Evolutionary conservation across 92 coral and sea anemone genomes (phyloP), one percentile per base, ranked within the genome.

Genomic region (Palythoa caribaeorum): DNA sequence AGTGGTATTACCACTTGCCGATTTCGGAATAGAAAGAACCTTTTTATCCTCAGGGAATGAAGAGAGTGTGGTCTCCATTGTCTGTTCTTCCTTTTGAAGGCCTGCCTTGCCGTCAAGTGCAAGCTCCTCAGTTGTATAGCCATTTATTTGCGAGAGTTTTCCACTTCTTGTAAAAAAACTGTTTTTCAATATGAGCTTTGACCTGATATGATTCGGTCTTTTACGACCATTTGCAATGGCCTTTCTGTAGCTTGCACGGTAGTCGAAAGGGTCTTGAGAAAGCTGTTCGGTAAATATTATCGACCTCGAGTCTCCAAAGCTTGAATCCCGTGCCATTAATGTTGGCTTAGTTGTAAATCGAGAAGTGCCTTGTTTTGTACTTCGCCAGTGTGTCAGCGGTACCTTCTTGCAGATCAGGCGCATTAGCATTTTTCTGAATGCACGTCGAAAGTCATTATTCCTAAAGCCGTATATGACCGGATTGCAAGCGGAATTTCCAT

Each of bases 381-480:
- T 90, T 40, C 88, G 78, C 78, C 79, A 93, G 54, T 89, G 78
- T 78, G 86, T 83, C 44, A 94, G 85, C 28, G 87, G 90, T 4
- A 93, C 93, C 15, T 93, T 93, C 84, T 90, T 95, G 72, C 98
- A 81, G 73, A 90, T 88, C 84, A 95, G 35, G 37, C 94, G 86
- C 77, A 88, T 86, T 16, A 95, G 76, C 75, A 95, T 93, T 59
- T 93, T 93, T 70, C 93, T 91, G 84, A 95, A 95, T 39, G 98
- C 93, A 38, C 87, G 74, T 50, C 91, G 87, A 76, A 95, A 95
- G 72, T 95, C 98, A 62, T 87, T 89, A 89, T 95, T 95, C 14
- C 98, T 96, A 57, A 95, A 87, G 44, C 98, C 96, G 76, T 95
- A 95, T 5, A 95, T 88, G 7, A 95, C 81, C 21, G 96, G 98